Evolutionary conservation across 2,797 vertebrate genomes (phyloP).

Genomic region (Galago senegalensis): DNA sequence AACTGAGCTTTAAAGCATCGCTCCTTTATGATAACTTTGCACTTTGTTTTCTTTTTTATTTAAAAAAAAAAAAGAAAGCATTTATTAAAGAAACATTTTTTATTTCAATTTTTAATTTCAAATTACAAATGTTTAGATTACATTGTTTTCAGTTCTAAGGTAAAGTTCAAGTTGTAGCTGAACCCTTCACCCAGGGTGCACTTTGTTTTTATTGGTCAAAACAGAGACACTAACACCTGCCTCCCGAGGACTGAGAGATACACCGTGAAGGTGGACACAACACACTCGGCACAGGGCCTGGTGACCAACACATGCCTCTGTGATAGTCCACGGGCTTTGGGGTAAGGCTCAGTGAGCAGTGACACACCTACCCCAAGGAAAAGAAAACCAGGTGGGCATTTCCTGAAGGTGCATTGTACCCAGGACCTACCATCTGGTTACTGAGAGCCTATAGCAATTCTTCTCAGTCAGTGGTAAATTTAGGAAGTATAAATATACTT

Average conservation of each 20-base stretch:
- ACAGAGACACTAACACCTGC: neutral
- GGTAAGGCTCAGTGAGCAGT: neutral
- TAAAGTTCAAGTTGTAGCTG: no score
- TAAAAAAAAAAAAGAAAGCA: no score
- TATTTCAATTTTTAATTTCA: no score
- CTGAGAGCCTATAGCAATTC: neutral
- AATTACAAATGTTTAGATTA: no score
- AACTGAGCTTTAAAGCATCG: neutral
- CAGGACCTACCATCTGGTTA: neutral
- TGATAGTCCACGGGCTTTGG: neutral
- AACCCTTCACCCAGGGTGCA: neutral
- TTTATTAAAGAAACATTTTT: no score
- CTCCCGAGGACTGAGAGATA: neutral
- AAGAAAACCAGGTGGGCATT: neutral
- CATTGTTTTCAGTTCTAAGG: no score
- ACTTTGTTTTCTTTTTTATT: neutral
- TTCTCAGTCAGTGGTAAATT: neutral
- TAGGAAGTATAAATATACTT: neutral
- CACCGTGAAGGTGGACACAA: neutral
- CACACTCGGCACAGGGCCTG: neutral
- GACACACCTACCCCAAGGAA: neutral
- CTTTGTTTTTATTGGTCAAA: neutral
- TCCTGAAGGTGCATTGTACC: neutral
- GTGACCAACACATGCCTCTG: neutral
- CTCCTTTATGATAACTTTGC: neutral